Conservation (phyloP, 2,797 vertebrate species). For the Esox masquinongy region DNA sequence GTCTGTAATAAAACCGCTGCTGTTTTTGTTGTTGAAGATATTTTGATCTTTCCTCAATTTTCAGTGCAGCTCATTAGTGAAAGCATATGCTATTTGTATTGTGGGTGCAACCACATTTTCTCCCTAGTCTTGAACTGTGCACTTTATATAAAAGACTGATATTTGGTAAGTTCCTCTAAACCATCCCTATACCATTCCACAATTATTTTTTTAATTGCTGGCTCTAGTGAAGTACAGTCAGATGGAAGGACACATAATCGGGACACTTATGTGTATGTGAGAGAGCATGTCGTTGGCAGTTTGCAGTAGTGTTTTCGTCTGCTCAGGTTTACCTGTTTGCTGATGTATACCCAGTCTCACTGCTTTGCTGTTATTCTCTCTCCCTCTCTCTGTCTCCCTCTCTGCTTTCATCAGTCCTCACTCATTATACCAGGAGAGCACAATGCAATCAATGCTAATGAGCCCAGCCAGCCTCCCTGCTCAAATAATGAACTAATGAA, state of each 20-base stretch:
- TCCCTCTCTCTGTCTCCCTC: slow-evolving; percentile 3
- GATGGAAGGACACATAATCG: too few relatives aligned
- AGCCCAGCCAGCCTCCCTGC: slow-evolving; percentile 48
- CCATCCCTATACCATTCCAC: too few relatives aligned
- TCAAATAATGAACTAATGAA: slow-evolving; percentile 64
- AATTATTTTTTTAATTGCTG: too few relatives aligned
- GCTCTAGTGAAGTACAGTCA: too few relatives aligned
- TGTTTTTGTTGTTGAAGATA: neutral
- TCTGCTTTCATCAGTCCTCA: neutral
- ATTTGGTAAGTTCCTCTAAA: too few relatives aligned
- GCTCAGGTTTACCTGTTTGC: neutral
- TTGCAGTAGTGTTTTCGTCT: neutral
- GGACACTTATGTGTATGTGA: neutral
- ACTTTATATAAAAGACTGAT: too few relatives aligned
- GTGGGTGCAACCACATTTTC: too few relatives aligned
- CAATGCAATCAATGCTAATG: slow-evolving; percentile 63
- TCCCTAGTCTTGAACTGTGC: too few relatives aligned
- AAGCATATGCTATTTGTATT: too few relatives aligned
- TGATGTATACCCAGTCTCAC: neutral
- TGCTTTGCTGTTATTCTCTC: neutral
- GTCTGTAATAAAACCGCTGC: too few relatives aligned
- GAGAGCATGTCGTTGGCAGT: neutral
- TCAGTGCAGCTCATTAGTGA: too few relatives aligned
- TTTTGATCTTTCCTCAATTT: neutral
- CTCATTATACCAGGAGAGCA: slow-evolving; percentile 20